Conservation (phyloP, 2,797 vertebrate genomes). For the Etheostoma nigrum region DNA sequence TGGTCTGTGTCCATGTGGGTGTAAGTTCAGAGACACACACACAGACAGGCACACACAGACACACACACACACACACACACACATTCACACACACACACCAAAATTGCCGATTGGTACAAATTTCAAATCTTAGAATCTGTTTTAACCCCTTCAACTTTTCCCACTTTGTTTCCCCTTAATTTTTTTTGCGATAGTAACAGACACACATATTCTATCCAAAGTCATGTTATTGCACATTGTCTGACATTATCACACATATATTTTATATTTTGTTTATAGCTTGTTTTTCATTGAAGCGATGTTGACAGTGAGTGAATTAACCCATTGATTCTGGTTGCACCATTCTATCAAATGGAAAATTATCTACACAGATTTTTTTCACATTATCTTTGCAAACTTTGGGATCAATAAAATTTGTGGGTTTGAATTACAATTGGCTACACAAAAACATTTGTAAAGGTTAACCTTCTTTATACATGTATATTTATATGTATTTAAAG, state of each 20-base stretch:
- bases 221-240: background rate
- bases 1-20: slow-evolving; percentile 50
- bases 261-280: background rate
- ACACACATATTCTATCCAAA: too few relatives aligned
- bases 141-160: slow-evolving; percentile 3
- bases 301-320: background rate
- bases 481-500: background rate
- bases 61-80: slow-evolving; percentile 6
- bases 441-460: background rate
- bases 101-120: slow-evolving; percentile 22
- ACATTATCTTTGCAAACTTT: background rate
- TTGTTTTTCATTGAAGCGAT: background rate
- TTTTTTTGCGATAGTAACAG: background rate
- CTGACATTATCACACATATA: background rate
- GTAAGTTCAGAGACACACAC: slow-evolving; percentile 30
- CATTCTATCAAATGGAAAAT: background rate
- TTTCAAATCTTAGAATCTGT: slow-evolving; percentile 19
- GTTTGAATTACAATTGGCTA: background rate
- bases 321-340: background rate
- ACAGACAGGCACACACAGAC: slow-evolving; percentile 7
- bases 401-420: background rate
- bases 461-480: background rate
- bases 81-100: slow-evolving; percentile 7
- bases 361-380: background rate
- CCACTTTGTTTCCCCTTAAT: background rate